These are phyloP conservation scores for Drosophila anomelani DNA, from an alignment of 2,888 invertebrate genomes.

Conservation along the genomic window DNA sequence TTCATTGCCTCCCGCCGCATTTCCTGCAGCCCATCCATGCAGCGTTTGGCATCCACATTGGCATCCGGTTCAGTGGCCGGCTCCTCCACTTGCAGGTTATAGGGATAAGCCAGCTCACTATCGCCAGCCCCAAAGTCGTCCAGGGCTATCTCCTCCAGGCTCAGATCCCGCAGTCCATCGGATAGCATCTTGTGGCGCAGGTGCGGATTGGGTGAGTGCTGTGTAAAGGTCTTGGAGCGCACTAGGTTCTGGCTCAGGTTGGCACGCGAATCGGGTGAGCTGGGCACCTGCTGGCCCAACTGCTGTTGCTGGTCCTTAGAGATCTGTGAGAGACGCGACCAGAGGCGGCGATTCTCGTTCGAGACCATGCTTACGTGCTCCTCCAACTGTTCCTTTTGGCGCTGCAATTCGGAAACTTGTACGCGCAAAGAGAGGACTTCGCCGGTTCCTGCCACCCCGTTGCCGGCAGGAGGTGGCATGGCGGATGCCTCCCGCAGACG, in stretches of 20 bases:
- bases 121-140: conserved; percentile 67
- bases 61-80: conserved; percentile 86
- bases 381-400: conserved; percentile 91
- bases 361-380: conserved; percentile 93
- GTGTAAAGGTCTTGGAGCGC: conserved; percentile 89
- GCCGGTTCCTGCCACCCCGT: conserved; percentile 12
- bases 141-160: conserved; percentile 90
- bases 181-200: conserved; percentile 85
- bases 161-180: conserved; percentile 87
- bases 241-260: conserved; percentile 85
- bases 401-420: conserved; percentile 89
- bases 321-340: conserved; percentile 89
- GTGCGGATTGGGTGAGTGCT: conserved; percentile 87
- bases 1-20: conserved; percentile 87
- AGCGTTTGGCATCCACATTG: conserved; percentile 88
- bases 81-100: conserved; percentile 73
- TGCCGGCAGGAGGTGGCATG: conserved; percentile 3
- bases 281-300: conserved; percentile 11
- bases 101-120: conserved; percentile 79
- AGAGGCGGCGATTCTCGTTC: conserved; percentile 91
- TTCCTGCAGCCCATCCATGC: conserved; percentile 87
- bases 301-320: conserved; percentile 86
- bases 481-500: conserved; percentile 85
- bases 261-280: conserved; percentile 44
- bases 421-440: conserved; percentile 85